Evolutionary conservation across 2,113 vertebrate genomes (phyloP), one percentile per base, ranked within the genome.

Genomic region (Taxidea taxus): DNA sequence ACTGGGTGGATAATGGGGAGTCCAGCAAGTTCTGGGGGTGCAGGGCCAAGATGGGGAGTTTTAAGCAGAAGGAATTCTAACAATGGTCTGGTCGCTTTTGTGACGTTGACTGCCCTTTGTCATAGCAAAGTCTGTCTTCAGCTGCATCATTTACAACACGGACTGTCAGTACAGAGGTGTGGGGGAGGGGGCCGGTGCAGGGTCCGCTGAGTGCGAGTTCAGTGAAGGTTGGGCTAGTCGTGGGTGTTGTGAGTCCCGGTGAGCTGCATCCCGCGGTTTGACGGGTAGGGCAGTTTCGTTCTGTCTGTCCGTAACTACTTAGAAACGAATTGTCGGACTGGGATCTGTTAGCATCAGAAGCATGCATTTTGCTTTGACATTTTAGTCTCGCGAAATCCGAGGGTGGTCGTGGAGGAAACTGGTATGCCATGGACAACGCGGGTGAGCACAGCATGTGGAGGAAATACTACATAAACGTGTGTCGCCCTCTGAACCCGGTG

Each of bases 391-490:
- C 99, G 2, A 99, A 98, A 87, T 98, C 98, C 3, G 98, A 98
- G 87, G 98, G 91, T 2, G 94, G 97, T 20, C 98, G 84, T 12
- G 96, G 95, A 18, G 90, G 81, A 4, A 99, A 99, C 98, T 99
- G 99, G 99, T 98, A 98, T 39, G 98, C 97, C 14, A 98, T 99
- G 98, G 99, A 99, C 95, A 93, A 97, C 11, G 58, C 81, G 0
- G 25, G 0, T 3, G 97, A 96, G 7, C 98, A 2, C 14, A 47
- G 11, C 37, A n/a, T 42, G 0, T 97, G 98, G 97, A 99, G 98
- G 96, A 99, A 99, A 70, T 99, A 99, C 96, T 99, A 99, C 98
- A 99, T 99, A 95, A 99, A 99, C 0, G 97, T 99, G 37, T 99
- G 99, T 54, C 99, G 99, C 2, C 99, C 99, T 0, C 98, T 99